Evolutionary conservation across 2,888 invertebrate genomes (phyloP), one percentile per base, ranked within the genome.

Genomic region (Cerceris ruficornis): DNA sequence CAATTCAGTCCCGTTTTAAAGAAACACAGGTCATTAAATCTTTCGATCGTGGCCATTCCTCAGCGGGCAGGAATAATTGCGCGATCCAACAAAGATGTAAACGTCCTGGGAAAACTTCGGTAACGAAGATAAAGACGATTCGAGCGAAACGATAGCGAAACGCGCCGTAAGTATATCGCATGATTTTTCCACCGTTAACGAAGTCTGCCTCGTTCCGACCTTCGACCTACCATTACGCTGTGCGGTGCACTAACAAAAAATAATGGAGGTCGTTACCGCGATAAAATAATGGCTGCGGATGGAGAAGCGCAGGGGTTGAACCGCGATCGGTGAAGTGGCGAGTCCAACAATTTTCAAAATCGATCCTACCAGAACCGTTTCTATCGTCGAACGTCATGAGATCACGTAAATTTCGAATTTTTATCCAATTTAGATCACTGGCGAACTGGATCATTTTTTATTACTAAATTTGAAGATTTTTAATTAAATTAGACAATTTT

Each of bases 261-360:
- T 89, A 87, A 87, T 89, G 86, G 88, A 87, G 86, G 86, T 90
- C 89, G 88, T 90, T 90, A 90, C 84, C 83, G 84, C 83, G 80
- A 75, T 80, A 74, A 84, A 87, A 90, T 90, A 90, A 89, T 88
- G 87, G 88, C 80, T 79, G 77, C 72, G 54, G 79, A 75, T 50
- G 73, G 77, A 64, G 72, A 54, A 55, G 54, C 11, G 52, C 8
- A 67, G 14, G 52, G 43, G 52, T 67, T 69, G 70, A 67, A 70
- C 54, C 72, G 75, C 76, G 81, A 79, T 78, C 81, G 67, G 50
- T 60, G 74, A 67, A 80, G 69, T 59, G 60, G 60, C 50, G 75
- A 58, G 60, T 57, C 69, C 67, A 62, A 62, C 61, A 54, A 78
- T 67, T 71, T 68, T 71, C 50, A 70, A 62, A 59, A 62, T 69